Conservation (phyloP, 2,797 vertebrate species). For the Setipinna tenuifilis region DNA sequence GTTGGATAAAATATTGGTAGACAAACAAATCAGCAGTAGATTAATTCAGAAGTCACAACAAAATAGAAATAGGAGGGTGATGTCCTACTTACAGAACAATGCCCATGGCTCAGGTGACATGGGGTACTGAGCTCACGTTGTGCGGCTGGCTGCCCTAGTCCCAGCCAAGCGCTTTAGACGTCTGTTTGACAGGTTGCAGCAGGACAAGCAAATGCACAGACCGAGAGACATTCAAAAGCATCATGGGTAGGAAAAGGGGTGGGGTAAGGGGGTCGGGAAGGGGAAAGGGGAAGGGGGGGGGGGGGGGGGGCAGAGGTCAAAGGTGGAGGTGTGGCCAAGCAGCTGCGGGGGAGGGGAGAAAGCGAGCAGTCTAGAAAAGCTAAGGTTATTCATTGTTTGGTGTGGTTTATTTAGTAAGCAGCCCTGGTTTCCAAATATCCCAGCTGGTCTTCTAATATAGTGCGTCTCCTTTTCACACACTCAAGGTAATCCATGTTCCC, state of each 20-base stretch:
- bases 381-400: constrained; percentile 78
- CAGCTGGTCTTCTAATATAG: constrained; percentile 47
- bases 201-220: constrained; percentile 94
- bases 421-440: constrained; percentile 97
- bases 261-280: constrained; percentile 91
- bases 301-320: constrained; percentile 86
- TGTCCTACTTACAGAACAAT: constrained; percentile 98
- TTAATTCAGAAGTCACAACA: constrained; percentile 73
- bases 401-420: constrained; percentile 87
- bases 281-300: constrained; percentile 72
- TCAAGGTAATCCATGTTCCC: neutral
- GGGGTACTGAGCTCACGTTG: constrained; percentile 91
- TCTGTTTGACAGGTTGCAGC: constrained; percentile 82
- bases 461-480: neutral
- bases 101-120: constrained; percentile 89
- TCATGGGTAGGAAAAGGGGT: constrained; percentile 87
- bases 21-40: constrained; percentile 37
- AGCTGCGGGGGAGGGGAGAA: constrained; percentile 86
- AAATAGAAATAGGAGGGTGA: constrained; percentile 77
- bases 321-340: constrained; percentile 92
- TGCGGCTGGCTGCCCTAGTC: constrained; percentile 94
- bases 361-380: constrained; percentile 95
- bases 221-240: constrained; percentile 92
- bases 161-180: constrained; percentile 89
- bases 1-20: constrained; percentile 58